Evolutionary conservation across 2,888 invertebrate species (phyloP), one percentile per base, ranked within the genome.

Genomic region (Tipula confusa): DNA sequence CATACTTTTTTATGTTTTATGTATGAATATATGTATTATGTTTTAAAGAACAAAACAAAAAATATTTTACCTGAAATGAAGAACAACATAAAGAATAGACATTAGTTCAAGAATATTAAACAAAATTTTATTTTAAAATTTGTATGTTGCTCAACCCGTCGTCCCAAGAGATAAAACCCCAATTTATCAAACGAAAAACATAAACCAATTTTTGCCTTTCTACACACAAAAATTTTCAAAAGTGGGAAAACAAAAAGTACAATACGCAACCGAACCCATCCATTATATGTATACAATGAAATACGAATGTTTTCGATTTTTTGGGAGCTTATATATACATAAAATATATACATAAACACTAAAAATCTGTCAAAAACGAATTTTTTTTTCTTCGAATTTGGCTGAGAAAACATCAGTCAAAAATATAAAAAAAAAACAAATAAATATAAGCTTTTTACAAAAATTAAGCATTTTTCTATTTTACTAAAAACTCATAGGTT

Each of bases 1-100:
- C 31, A 9, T 9, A 31, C 3, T 31, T 31, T 2, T 2, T 4
- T 6, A 2, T 6, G 36, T 36, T n/a, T n/a, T n/a, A n/a, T n/a
- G n/a, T n/a, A n/a, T 36, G 36, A 9, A 36, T 36, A 36, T 36
- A n/a, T n/a, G n/a, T n/a, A 9, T 7, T 36, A 33, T 33, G 36
- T 36, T 36, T 9, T 36, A 36, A 36, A 36, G 36, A 43, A 43
- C 13, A 18, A 64, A n/a, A 48, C 64, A 18, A 24, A 64, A 33
- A 64, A 64, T 64, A 64, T 18, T 43, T 64, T 64, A 64, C 64
- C 64, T 64, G 64, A 64, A 64, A 64, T 24, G 64, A 64, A 43
- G 15, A 43, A n/a, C 43, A 43, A 43, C n/a, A 43, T 5, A 43
- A 64, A 64, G 64, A 64, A 64, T 11, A 64, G 64, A 64, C 64